phyloP scores from a whole-genome alignment of 2,888 invertebrate genomes.

The Drosophila lacicola region DNA sequence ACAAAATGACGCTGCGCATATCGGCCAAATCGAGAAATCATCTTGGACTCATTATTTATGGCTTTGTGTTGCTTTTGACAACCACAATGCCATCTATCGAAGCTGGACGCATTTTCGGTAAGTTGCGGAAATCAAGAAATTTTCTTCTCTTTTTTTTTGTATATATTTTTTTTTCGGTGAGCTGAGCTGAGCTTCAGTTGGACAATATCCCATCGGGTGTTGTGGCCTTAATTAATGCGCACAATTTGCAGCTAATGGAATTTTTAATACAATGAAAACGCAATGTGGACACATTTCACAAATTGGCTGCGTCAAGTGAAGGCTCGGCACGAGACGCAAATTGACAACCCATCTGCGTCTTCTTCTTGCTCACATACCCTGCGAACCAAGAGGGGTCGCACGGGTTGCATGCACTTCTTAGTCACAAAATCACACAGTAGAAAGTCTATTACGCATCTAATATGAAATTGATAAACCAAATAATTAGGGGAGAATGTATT shows the following conservation, averaged over 20 bases:
- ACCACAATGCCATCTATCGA: constrained; percentile 72
- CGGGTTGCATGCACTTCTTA: neutral
- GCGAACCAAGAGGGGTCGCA: neutral
- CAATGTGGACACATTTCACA: constrained; percentile 54
- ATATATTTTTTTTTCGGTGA: neutral
- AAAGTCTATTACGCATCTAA: neutral
- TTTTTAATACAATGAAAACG: constrained; percentile 74
- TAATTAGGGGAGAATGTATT: too few relatives aligned
- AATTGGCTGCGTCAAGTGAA: constrained; percentile 40
- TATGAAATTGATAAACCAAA: too few relatives aligned
- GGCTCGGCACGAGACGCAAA: constrained; percentile 8
- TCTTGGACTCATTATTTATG: constrained; percentile 85
- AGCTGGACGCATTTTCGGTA: constrained; percentile 85
- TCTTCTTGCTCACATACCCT: constrained; percentile 16
- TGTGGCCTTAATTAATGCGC: constrained; percentile 67
- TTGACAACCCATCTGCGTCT: constrained; percentile 11
- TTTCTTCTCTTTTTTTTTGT: neutral
- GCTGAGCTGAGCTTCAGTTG: constrained; percentile 7
- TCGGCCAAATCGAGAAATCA: constrained; percentile 84
- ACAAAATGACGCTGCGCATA: constrained; percentile 84
- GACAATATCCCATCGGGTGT: constrained; percentile 46
- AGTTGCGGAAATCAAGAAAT: constrained; percentile 57
- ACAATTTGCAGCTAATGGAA: constrained; percentile 74
- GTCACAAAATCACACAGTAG: too few relatives aligned
- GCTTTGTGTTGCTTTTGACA: constrained; percentile 82